A percentile compares a stretch with the other conserved stretches of the same genome.
Conservation (phyloP, 2,797 vertebrate genomes). For the Podarcis lilfordi region DNA sequence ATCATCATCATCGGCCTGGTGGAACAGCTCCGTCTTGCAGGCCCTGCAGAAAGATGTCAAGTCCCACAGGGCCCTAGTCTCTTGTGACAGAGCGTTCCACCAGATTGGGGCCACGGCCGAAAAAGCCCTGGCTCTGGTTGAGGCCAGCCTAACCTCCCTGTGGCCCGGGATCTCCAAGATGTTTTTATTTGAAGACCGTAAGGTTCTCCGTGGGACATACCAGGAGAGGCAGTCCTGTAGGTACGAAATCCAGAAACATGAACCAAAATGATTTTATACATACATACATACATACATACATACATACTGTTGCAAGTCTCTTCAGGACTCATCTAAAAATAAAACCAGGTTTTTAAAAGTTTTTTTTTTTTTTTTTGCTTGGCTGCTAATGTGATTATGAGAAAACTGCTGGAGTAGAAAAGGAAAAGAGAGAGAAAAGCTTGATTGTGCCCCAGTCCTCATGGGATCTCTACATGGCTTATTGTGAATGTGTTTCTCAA, state of each 20-base stretch:
- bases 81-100: no score
- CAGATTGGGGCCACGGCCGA: no score
- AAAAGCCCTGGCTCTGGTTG: no score
- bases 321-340: not conserved
- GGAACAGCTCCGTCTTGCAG: no score
- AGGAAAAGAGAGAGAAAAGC: not conserved
- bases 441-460: not conserved
- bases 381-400: accelerated
- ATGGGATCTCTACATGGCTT: constrained; percentile 23
- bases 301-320: not conserved
- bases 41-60: no score
- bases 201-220: no score
- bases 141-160: no score
- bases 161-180: no score
- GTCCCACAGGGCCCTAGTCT: no score
- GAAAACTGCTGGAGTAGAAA: not conserved
- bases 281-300: not conserved
- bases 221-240: no score
- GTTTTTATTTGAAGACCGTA: no score
- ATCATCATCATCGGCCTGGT: no score
- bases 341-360: not conserved
- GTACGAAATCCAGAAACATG: not conserved
- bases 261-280: accelerated
- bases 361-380: not conserved
- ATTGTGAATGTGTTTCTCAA: constrained; percentile 12